phyloP scores from a whole-genome alignment of 2,113 vertebrate genomes.

The Pangasianodon gigas region DNA sequence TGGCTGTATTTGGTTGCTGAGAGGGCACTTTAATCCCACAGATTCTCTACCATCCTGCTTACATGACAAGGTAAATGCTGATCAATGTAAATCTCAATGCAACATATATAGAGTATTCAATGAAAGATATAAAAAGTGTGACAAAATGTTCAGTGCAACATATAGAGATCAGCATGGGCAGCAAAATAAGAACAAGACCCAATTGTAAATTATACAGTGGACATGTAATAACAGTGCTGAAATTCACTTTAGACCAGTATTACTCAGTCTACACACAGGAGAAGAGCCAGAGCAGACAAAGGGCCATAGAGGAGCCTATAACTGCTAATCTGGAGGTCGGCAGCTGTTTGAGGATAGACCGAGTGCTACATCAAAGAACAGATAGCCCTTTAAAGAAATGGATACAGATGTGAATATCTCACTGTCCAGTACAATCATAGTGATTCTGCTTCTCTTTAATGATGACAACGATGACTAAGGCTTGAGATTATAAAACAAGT shows the following conservation, averaged over 20 bases:
- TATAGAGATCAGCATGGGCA: background rate
- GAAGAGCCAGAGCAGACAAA: conserved; percentile 29
- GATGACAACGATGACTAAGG: background rate
- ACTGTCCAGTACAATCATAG: background rate
- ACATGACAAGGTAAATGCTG: background rate
- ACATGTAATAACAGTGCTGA: background rate
- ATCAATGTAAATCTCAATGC: background rate
- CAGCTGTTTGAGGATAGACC: conserved; percentile 31
- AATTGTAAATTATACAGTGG: background rate
- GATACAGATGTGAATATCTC: conserved; percentile 43
- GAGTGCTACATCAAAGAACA: conserved; percentile 43
- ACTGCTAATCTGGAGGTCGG: conserved; percentile 41
- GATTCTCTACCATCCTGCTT: background rate
- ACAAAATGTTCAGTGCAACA: background rate
- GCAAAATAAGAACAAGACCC: background rate
- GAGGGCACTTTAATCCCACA: conserved; percentile 33
- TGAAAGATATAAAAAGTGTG: background rate
- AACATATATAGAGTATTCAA: background rate
- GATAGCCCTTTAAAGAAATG: conserved; percentile 42
- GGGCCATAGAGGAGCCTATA: conserved; percentile 36
- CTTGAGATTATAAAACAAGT: background rate
- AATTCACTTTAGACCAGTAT: background rate
- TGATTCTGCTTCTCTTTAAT: background rate
- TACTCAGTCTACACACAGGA: conserved; percentile 14
- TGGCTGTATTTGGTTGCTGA: conserved; percentile 50